Percentiles rank a stretch among this genome's conserved stretches.
Evolutionary conservation across 2,888 invertebrate species (phyloP).

Genomic region (Anthophora plumipes): DNA sequence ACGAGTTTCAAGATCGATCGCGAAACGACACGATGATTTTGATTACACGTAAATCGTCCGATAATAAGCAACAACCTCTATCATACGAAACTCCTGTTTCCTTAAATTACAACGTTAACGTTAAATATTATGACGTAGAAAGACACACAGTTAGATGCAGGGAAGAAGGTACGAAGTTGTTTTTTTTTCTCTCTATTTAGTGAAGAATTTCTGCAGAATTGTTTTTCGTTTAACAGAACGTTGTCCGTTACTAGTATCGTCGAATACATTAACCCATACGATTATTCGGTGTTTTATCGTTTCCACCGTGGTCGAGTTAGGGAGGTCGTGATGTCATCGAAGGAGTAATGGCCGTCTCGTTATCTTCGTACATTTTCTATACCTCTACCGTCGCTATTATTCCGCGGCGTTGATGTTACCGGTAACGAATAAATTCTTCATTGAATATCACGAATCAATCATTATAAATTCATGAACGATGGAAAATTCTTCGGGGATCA

Average conservation of each 20-base stretch:
- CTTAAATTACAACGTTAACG: no score
- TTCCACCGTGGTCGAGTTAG: not conserved
- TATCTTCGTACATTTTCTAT: slow-evolving; percentile 11
- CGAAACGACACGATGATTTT: slow-evolving; percentile 41
- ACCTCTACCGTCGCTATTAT: not conserved
- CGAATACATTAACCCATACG: slow-evolving; percentile 26
- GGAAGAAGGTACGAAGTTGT: not conserved
- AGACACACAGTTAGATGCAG: not conserved
- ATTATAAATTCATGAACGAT: not conserved
- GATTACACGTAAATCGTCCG: slow-evolving; percentile 24
- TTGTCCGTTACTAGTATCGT: slow-evolving; percentile 43
- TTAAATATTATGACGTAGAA: no score
- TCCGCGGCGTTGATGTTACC: not conserved
- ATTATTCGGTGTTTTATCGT: slow-evolving; percentile 22
- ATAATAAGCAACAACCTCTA: not conserved
- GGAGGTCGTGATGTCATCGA: slow-evolving; percentile 1
- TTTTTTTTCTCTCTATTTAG: no score
- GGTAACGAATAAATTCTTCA: not conserved
- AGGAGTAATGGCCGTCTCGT: not conserved
- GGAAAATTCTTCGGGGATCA: not conserved
- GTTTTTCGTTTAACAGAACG: slow-evolving; percentile 1
- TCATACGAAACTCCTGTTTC: no score
- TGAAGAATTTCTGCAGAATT: not conserved
- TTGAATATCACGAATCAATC: not conserved
- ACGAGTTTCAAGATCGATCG: slow-evolving; percentile 58